A percentile compares a stretch with the other conserved stretches of the same genome.
These are phyloP conservation scores for Plotosus lineatus DNA, from an alignment of 2,113 vertebrate species.

Conservation along the genomic window DNA sequence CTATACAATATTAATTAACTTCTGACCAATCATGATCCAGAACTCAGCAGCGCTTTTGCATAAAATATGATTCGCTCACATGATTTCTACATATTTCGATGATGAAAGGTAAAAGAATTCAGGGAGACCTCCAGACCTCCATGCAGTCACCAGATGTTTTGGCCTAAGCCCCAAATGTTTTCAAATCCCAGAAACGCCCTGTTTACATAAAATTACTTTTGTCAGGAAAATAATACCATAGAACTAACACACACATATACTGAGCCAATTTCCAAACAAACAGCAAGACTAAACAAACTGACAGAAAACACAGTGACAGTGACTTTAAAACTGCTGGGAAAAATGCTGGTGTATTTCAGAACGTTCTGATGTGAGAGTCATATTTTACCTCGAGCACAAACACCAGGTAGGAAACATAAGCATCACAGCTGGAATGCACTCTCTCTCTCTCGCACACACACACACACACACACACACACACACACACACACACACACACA, in stretches of 20 bases:
- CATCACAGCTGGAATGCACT: slow-evolving; percentile 3
- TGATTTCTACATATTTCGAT: background rate
- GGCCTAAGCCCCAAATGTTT: background rate
- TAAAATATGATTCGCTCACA: background rate
- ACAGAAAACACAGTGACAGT: background rate
- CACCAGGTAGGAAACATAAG: slow-evolving; percentile 22
- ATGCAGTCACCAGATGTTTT: slow-evolving; percentile 1
- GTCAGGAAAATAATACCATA: slow-evolving; percentile 19
- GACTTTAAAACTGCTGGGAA: background rate
- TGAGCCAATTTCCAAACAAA: slow-evolving; percentile 3
- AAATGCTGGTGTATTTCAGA: background rate
- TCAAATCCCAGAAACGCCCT: slow-evolving; percentile 5
- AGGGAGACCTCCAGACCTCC: slow-evolving; percentile 15
- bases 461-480: background rate
- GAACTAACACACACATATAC: background rate
- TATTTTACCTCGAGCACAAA: slow-evolving; percentile 24
- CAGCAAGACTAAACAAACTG: slow-evolving; percentile 3
- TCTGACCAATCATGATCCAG: background rate
- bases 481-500: background rate
- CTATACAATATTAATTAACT: background rate
- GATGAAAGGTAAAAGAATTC: slow-evolving; percentile 1
- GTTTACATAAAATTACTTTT: slow-evolving; percentile 14
- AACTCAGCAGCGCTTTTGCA: background rate
- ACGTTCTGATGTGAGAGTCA: background rate
- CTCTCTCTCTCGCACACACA: background rate